Percentiles rank a stretch among this genome's conserved stretches.
phyloP scores from a whole-genome alignment of 1,140 invertebrate species.

The Drosophila pseudoananassae region DNA sequence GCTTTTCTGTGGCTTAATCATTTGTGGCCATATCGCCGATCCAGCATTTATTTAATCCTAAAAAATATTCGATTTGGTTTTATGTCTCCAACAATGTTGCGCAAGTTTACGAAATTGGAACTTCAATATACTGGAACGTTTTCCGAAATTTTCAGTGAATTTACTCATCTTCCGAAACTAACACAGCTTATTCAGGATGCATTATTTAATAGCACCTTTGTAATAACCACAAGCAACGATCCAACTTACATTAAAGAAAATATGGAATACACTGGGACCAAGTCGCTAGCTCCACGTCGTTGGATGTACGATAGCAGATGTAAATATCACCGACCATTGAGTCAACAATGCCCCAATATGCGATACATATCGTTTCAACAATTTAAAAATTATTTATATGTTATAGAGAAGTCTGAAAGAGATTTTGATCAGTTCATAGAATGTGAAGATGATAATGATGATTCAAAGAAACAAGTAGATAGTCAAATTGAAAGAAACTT shows the following conservation, averaged over 20 bases:
- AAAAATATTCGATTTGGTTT: conserved; percentile 30
- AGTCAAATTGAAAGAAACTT: neutral
- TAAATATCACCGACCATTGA: conserved; percentile 25
- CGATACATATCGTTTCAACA: conserved; percentile 18
- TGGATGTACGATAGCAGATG: conserved; percentile 34
- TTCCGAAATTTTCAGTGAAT: neutral
- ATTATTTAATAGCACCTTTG: conserved; percentile 36
- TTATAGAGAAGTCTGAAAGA: neutral
- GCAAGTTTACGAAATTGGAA: conserved; percentile 13
- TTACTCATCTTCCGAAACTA: neutral
- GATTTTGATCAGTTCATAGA: neutral
- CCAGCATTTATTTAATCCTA: conserved; percentile 5
- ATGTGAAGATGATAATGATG: neutral
- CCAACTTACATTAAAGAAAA: neutral
- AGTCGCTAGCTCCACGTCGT: conserved; percentile 11
- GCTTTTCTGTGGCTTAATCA: no score
- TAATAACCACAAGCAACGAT: conserved; percentile 16
- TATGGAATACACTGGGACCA: neutral
- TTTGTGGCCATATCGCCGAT: no score
- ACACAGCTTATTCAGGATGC: conserved; percentile 17
- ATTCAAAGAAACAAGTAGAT: neutral
- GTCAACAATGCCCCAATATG: conserved; percentile 36
- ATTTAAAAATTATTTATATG: conserved; percentile 6
- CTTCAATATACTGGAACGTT: conserved; percentile 1
- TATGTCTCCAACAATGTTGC: conserved; percentile 29